phyloP scores from a whole-genome alignment of 2,797 vertebrate genomes.

The Megalops cyprinoides region DNA sequence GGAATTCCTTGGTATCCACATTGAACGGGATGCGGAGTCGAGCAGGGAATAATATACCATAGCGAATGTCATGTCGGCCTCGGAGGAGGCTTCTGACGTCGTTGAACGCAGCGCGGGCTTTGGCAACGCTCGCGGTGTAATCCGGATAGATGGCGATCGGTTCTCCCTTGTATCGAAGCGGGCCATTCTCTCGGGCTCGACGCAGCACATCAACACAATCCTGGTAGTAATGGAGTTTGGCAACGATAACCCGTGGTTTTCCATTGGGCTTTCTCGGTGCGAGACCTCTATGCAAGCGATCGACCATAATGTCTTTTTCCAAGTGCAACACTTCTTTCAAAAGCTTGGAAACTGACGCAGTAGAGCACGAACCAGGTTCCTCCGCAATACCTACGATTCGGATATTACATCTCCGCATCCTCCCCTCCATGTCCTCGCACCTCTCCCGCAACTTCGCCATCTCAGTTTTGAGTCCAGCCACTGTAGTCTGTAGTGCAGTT shows the following conservation, averaged over 20 bases:
- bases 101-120: constrained; percentile 16
- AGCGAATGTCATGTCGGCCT: neutral
- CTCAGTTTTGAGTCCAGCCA: constrained; percentile 17
- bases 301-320: constrained; percentile 29
- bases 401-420: constrained; percentile 32
- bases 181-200: neutral
- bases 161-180: constrained; percentile 7
- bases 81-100: constrained; percentile 25
- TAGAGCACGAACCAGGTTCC: neutral
- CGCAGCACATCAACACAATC: constrained; percentile 25
- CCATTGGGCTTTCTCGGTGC: neutral
- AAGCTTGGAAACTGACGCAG: no score
- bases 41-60: constrained; percentile 25
- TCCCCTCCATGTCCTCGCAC: no score
- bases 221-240: constrained; percentile 28
- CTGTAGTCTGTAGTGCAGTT: constrained; percentile 12
- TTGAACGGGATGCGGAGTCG: neutral
- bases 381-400: constrained; percentile 35
- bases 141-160: constrained; percentile 30
- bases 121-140: constrained; percentile 30
- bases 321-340: no score
- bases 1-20: neutral
- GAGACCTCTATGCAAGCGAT: constrained; percentile 13
- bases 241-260: constrained; percentile 19
- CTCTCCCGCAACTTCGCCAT: constrained; percentile 7